Conservation (phyloP, 2,113 vertebrate species). For the Coptodon rendalli region DNA sequence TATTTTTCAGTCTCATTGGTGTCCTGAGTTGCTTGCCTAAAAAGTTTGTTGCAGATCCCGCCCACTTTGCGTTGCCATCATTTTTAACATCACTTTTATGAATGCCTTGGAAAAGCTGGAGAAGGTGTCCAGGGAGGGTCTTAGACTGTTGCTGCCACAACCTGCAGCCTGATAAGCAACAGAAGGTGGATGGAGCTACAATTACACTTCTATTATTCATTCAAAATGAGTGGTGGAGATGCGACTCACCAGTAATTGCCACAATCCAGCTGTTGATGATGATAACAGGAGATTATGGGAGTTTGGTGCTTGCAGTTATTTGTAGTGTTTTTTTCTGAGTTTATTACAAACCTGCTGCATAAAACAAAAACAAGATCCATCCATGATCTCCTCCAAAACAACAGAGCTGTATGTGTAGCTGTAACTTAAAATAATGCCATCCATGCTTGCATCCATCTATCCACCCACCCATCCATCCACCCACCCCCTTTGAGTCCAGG, state of each 20-base stretch:
- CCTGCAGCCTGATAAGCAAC: not conserved
- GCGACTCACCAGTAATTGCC: not conserved
- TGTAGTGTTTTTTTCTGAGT: not conserved
- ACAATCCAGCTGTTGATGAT: not conserved
- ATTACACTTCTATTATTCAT: not conserved
- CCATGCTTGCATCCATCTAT: fast-evolving
- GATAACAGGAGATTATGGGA: not conserved
- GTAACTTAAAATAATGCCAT: not conserved
- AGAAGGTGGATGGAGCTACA: not conserved
- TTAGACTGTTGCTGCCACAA: not conserved
- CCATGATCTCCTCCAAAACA: not conserved
- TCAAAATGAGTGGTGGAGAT: not conserved
- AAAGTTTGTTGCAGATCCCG: not conserved
- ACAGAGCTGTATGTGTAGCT: not conserved
- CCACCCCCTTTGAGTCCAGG: not conserved
- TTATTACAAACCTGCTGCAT: not conserved
- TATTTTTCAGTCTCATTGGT: not conserved
- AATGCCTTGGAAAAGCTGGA: not conserved
- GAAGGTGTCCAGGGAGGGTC: fast-evolving
- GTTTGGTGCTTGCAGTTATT: not conserved
- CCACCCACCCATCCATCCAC: fast-evolving
- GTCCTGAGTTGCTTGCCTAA: not conserved
- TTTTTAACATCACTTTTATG: not conserved
- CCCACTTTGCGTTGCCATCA: not conserved
- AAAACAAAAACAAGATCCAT: not conserved